Evolutionary conservation across 1,140 invertebrate species (phyloP).

Genomic region (Zaprionus nigranus): DNA sequence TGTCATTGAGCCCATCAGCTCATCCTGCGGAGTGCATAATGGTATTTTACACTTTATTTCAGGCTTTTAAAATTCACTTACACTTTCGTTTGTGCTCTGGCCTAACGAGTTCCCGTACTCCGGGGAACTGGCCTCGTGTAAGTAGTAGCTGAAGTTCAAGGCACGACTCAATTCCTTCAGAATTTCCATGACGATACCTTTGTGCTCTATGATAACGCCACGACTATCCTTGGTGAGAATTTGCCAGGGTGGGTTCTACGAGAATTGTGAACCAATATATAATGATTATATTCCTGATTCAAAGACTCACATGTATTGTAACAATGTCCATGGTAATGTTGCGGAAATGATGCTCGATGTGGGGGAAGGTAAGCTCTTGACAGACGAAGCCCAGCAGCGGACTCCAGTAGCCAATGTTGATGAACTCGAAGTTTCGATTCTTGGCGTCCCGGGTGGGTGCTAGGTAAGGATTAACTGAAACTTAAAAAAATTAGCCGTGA

Average conservation of each 20-base stretch:
- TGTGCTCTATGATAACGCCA: constrained; percentile 86
- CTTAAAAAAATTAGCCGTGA: too few relatives aligned
- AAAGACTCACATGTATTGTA: constrained; percentile 84
- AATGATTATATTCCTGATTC: constrained; percentile 66
- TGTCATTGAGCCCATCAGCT: constrained; percentile 68
- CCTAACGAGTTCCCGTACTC: constrained; percentile 27
- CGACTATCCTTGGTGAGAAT: constrained; percentile 87
- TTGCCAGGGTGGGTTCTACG: constrained; percentile 94
- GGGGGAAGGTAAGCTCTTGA: constrained; percentile 91
- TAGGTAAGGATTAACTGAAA: background rate
- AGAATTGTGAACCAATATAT: constrained; percentile 75
- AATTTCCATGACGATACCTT: constrained; percentile 92
- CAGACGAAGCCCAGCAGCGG: constrained; percentile 88
- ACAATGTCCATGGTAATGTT: constrained; percentile 89
- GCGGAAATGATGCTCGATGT: constrained; percentile 91
- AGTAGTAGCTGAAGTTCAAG: constrained; percentile 91
- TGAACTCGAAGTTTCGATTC: constrained; percentile 84
- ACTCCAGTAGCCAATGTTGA: constrained; percentile 90
- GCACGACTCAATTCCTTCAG: constrained; percentile 90
- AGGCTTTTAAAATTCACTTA: constrained; percentile 8
- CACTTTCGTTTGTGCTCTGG: constrained; percentile 59
- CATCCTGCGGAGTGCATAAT: constrained; percentile 38
- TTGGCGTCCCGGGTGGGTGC: constrained; percentile 53
- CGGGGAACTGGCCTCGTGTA: constrained; percentile 57
- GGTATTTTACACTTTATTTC: background rate